A percentile compares a stretch with the other conserved stretches of the same genome.
Conservation (phyloP, 2,113 vertebrate genomes). For the Paramisgurnus dabryanus region DNA sequence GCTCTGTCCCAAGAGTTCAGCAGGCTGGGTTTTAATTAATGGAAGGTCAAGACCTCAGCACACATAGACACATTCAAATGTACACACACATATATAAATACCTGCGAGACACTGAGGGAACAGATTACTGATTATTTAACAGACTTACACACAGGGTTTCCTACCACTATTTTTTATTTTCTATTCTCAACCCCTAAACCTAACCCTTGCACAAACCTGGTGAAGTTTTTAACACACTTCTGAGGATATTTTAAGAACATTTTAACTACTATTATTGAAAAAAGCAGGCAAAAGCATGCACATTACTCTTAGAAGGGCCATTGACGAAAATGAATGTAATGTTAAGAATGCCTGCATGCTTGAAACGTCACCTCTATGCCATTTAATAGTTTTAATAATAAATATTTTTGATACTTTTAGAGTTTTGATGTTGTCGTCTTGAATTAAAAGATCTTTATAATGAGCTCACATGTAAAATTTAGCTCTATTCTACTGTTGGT, state of each 20-base stretch:
- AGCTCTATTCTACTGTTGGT: conserved; percentile 72
- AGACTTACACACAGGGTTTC: neutral
- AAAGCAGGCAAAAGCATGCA: no score
- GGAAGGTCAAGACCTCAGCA: conserved; percentile 57
- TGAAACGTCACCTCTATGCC: no score
- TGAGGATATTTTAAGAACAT: conserved; percentile 41
- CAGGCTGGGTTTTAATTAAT: conserved; percentile 74
- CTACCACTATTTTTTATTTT: no score
- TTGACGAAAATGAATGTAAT: no score
- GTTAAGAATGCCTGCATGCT: no score
- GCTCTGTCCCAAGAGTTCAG: conserved; percentile 55
- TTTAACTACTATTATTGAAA: no score
- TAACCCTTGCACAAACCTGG: no score
- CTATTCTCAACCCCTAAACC: no score
- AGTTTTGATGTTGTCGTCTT: no score
- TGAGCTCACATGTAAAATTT: conserved; percentile 70
- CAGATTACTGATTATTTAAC: conserved; percentile 79
- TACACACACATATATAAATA: neutral
- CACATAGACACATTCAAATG: conserved; percentile 30
- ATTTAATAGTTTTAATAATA: no score
- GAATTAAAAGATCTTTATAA: conserved; percentile 50
- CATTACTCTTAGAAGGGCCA: no score
- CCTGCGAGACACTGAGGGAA: conserved; percentile 79
- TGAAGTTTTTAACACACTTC: conserved; percentile 39
- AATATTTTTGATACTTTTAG: no score